Conservation (phyloP, 2,797 vertebrate genomes). For the Carcharodon carcharias region DNA sequence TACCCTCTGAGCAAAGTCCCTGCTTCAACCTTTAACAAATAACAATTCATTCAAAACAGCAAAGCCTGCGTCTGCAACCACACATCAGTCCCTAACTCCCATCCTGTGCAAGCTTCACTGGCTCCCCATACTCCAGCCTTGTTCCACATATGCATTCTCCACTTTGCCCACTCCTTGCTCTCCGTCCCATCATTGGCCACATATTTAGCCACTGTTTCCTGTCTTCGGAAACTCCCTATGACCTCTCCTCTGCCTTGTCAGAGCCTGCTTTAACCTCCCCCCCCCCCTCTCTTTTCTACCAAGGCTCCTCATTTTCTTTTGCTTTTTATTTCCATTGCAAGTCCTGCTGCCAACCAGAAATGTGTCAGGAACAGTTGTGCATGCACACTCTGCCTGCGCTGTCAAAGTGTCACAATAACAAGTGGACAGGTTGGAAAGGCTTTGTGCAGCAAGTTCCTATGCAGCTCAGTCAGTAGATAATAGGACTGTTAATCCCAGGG, state of each 20-base stretch:
- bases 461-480: too few species aligned
- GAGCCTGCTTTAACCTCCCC: neutral
- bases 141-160: neutral
- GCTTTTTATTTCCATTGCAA: too few species aligned
- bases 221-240: neutral
- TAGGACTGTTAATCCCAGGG: too few species aligned
- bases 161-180: neutral
- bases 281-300: neutral
- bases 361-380: too few species aligned
- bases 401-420: too few species aligned
- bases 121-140: neutral
- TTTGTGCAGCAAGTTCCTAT: too few species aligned
- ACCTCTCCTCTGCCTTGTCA: neutral
- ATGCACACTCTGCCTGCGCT: too few species aligned
- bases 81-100: neutral
- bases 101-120: neutral
- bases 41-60: neutral
- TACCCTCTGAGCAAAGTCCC: neutral
- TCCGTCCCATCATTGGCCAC: neutral
- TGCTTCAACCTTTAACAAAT: neutral
- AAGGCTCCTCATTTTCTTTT: neutral
- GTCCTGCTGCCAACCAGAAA: too few species aligned
- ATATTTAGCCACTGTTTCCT: neutral
- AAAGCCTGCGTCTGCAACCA: neutral
- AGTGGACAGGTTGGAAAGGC: too few species aligned